Conservation (phyloP, 2,113 vertebrate species). For the Takifugu bimaculatus region DNA sequence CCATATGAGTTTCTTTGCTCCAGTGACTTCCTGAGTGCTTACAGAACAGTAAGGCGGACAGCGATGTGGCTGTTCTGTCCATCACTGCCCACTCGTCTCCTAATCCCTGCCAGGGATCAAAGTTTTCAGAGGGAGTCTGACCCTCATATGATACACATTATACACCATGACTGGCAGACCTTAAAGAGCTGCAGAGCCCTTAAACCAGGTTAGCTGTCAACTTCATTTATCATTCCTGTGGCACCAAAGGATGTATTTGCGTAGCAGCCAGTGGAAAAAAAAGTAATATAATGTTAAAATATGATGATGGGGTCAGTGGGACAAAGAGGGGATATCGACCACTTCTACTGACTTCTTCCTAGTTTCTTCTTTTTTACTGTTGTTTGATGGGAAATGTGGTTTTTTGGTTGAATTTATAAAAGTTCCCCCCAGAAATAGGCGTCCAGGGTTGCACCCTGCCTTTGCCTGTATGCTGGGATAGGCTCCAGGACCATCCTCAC, state of each 20-base stretch:
- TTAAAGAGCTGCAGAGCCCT: slow-evolving; percentile 43
- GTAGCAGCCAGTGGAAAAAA: slow-evolving; percentile 25
- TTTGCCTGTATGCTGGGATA: too few relatives aligned
- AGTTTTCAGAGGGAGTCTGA: slow-evolving; percentile 35
- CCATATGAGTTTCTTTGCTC: slow-evolving; percentile 6
- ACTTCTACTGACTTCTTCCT: too few relatives aligned
- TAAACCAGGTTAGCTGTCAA: slow-evolving; percentile 62
- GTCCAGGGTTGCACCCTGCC: too few relatives aligned
- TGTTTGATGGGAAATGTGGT: too few relatives aligned
- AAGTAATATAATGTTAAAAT: slow-evolving; percentile 31
- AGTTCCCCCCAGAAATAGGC: too few relatives aligned
- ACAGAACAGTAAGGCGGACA: slow-evolving; percentile 27
- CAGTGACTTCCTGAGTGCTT: slow-evolving; percentile 7
- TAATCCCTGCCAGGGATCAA: slow-evolving; percentile 62
- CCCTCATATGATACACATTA: slow-evolving; percentile 71
- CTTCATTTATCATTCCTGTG: slow-evolving; percentile 54
- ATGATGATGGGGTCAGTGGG: slow-evolving; percentile 39
- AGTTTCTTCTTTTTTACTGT: too few relatives aligned
- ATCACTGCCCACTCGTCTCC: slow-evolving; percentile 44
- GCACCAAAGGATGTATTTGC: slow-evolving; percentile 15
- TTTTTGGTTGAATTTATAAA: too few relatives aligned
- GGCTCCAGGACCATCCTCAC: too few relatives aligned
- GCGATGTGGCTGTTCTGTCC: slow-evolving; percentile 29
- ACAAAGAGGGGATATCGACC: not conserved
- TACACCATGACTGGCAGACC: slow-evolving; percentile 52